Conservation (phyloP, 2,113 vertebrate species). For the Leiothrix lutea region DNA sequence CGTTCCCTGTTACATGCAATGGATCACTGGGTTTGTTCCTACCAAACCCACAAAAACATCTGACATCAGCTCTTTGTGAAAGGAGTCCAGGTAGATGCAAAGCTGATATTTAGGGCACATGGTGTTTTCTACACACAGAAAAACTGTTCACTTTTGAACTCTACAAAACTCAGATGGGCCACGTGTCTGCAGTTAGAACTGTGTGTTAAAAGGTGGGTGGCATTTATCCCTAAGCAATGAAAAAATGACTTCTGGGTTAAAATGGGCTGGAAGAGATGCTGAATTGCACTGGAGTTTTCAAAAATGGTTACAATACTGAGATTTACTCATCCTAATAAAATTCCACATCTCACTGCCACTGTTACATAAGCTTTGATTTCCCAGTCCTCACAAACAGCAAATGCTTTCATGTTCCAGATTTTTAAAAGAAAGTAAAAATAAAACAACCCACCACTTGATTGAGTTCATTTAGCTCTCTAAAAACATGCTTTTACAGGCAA, state of each 20-base stretch:
- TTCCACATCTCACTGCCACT: neutral
- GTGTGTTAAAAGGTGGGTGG: neutral
- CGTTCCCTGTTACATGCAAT: neutral
- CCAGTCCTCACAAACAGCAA: neutral
- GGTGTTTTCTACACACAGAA: neutral
- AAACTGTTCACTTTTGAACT: neutral
- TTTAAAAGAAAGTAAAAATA: neutral
- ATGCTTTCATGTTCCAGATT: fast-evolving
- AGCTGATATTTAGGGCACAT: neutral
- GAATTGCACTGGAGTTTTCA: neutral
- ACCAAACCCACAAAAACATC: neutral
- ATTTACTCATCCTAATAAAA: neutral
- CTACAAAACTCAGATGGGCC: neutral
- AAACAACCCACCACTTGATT: neutral
- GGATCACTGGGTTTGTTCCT: neutral
- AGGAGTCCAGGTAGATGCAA: neutral
- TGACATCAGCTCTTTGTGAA: neutral
- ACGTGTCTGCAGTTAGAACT: fast-evolving
- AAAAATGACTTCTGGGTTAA: neutral
- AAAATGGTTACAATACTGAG: neutral
- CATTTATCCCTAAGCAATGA: neutral
- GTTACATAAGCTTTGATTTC: neutral
- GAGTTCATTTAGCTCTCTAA: neutral
- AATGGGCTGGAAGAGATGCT: neutral
- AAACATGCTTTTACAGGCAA: neutral